Base-by-base conservation (phyloP, 2,888 invertebrate genomes). In the Callyntrura guangdongensis region DNA sequence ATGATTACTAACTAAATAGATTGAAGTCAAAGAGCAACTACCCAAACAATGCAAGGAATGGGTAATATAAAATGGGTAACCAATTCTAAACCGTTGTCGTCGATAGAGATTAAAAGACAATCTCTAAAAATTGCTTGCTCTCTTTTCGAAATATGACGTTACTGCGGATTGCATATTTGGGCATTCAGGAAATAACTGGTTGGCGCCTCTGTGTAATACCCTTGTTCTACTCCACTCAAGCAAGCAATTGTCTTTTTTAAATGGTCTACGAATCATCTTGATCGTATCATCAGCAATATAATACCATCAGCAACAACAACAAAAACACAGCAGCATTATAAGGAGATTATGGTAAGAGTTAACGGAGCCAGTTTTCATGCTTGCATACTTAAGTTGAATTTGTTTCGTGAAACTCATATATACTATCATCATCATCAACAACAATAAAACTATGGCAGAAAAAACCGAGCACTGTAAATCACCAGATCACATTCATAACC, bases 131-230 rank as follows among this genome's bases (percentile, higher is more conserved):
- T 25, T 77, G 53, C 53, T 27, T 86, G 79, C 67, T 87, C 79
- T 53, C 56, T 64, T 87, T 88, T 79, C 53, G 36, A 82, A 88
- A 88, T 36, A 22, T 84, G 27, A 83, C 67, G 67, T 25, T 61
- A 22, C 17, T 59, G 67, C 53, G 14, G 0, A 8, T 74, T 25
- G 74, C 89, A 59, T 89, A 89, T 89, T 83, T 89, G 89, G 89
- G 36, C 89, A 89, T 83, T 83, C 89, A 89, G 89, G 89, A 89
- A 89, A 89, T 89, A 74, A 45, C 72, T 82, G 17, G 83, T 89
- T 89, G 83, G 83, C 89, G 89, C 89, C 89, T 89, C 27, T 79
- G 25, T 36, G 69, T 56, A 81, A 81, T n/a, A 67, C 77, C 11
- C 59, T 61, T 77, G 61, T 59, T 61, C 11, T 59, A 53, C 77